Conservation (phyloP, 2,888 invertebrate genomes). For the Sialis fuliginosa region DNA sequence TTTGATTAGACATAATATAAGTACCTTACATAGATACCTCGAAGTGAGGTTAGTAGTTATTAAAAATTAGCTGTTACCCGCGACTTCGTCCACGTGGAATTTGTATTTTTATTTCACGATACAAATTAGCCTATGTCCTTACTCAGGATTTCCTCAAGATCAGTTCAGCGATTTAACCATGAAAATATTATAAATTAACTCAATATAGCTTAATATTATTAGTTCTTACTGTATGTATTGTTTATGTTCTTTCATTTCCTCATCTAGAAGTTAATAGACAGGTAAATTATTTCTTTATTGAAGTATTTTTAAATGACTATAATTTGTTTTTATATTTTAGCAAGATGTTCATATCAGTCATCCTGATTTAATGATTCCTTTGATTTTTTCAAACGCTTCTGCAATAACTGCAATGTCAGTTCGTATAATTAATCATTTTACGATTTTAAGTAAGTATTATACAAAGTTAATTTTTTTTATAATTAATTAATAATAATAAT, state of each 20-base stretch:
- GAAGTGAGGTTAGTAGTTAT: no score
- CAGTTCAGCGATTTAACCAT: no score
- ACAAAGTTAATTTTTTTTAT: background rate
- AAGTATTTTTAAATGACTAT: background rate
- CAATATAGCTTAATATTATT: conserved; percentile 55
- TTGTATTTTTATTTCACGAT: no score
- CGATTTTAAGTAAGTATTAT: conserved; percentile 40
- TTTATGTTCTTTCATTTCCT: conserved; percentile 71
- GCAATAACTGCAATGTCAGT: conserved; percentile 41
- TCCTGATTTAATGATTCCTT: conserved; percentile 40
- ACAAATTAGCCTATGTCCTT: no score
- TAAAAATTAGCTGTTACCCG: no score
- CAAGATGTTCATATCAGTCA: conserved; percentile 27
- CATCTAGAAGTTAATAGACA: conserved; percentile 40
- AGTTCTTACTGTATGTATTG: conserved; percentile 79
- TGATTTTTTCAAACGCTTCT: conserved; percentile 66
- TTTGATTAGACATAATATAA: no score
- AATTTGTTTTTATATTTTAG: conserved; percentile 15
- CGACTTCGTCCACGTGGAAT: no score
- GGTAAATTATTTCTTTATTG: background rate
- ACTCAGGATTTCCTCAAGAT: no score
- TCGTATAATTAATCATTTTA: conserved; percentile 53
- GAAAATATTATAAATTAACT: no score
- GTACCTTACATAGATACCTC: no score
- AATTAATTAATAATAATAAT: background rate